These are phyloP conservation scores for Cisticola juncidis DNA, from an alignment of 2,113 vertebrate genomes.

Conservation along the genomic window DNA sequence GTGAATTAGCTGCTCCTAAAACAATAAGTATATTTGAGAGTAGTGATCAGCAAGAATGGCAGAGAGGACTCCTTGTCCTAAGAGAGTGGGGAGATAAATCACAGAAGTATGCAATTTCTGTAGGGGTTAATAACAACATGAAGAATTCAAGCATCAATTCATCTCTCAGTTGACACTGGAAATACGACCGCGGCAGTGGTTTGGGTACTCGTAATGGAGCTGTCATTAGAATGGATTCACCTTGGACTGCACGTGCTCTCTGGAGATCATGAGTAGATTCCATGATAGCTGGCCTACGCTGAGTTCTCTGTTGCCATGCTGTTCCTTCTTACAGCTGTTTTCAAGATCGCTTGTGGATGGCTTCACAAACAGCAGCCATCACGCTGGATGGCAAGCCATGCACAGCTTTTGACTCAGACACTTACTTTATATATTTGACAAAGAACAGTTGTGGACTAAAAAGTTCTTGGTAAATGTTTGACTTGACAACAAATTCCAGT, in stretches of 20 bases:
- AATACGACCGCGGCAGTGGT: fast-evolving
- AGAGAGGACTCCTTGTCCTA: background rate
- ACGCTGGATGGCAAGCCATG: background rate
- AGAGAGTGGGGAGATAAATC: background rate
- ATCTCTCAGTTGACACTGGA: fast-evolving
- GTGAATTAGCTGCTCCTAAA: background rate
- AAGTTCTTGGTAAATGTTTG: background rate
- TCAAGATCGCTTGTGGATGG: background rate
- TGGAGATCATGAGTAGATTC: background rate
- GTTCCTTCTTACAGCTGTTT: background rate
- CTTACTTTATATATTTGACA: background rate
- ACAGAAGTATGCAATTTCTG: background rate
- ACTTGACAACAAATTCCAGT: background rate
- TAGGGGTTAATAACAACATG: background rate
- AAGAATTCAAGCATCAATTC: background rate
- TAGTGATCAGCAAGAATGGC: background rate
- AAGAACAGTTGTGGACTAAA: background rate
- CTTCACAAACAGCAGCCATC: background rate
- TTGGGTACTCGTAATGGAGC: background rate
- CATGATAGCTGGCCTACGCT: fast-evolving
- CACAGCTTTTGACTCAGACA: background rate
- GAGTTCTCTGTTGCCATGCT: background rate
- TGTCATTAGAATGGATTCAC: background rate
- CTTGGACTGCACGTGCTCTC: background rate
- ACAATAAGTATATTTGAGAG: background rate